A percentile compares a stretch with the other conserved stretches of the same genome.
Conservation (phyloP, 2,888 invertebrate species). For the Cryptus armator region DNA sequence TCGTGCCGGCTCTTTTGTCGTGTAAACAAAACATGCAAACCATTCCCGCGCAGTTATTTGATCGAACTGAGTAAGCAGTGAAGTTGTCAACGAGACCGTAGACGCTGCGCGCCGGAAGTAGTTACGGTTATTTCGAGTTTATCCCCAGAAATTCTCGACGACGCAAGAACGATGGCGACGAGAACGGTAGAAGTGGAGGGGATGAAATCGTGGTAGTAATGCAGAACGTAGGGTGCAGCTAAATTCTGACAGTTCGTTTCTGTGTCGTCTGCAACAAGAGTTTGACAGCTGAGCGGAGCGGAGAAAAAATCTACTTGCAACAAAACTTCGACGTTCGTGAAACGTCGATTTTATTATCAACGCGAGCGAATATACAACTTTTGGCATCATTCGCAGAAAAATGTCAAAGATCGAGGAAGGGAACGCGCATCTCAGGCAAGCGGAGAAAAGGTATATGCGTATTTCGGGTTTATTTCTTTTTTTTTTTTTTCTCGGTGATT, state of each 20-base stretch:
- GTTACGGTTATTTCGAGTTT: conserved; percentile 16
- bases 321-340: conserved; percentile 60
- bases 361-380: not conserved
- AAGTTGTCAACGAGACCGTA: conserved; percentile 21
- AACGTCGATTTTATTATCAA: conserved; percentile 42
- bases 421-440: conserved; percentile 91
- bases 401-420: conserved; percentile 91
- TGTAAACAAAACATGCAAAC: conserved; percentile 57
- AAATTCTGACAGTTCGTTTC: conserved; percentile 55
- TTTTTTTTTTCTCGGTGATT: not conserved
- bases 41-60: conserved; percentile 61
- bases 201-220: conserved; percentile 17
- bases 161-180: not conserved
- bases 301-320: conserved; percentile 35
- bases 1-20: conserved; percentile 51
- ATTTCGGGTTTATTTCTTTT: conserved; percentile 29
- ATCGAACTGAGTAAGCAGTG: conserved; percentile 14
- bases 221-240: conserved; percentile 39
- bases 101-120: conserved; percentile 46
- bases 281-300: conserved; percentile 64
- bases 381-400: conserved; percentile 77
- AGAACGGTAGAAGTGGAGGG: not conserved
- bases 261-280: conserved; percentile 60
- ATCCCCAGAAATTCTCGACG: conserved; percentile 11
- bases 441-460: conserved; percentile 91